Evolutionary conservation across 2,888 invertebrate species (phyloP), one percentile per base, ranked within the genome.

Genomic region (Chymomyza amoena): DNA sequence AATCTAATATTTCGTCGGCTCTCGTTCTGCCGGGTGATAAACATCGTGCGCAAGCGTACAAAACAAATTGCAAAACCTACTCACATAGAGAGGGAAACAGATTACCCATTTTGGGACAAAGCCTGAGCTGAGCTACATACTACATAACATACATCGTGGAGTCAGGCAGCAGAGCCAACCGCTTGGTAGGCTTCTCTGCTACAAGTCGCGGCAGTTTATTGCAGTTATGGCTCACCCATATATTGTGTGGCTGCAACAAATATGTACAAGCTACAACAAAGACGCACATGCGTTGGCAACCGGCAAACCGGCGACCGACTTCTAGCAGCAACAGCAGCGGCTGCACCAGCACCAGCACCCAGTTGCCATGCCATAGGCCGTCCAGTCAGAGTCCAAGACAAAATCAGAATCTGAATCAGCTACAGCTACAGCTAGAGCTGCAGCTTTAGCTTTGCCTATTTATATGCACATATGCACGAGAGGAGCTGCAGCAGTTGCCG

Each of bases 41-140:
- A 69, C 74, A 84, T 84, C 81, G 81, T 72, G 81, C 81, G 78
- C 85, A 81, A 85, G 83, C 66, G 80, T 78, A 86, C 72, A 86
- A 83, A 84, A 84, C 86, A 84, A 86, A 84, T 84, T 84, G 81
- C 84, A 84, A 83, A 68, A 72, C 61, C 61, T 7, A 62, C 51
- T 60, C 32, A 45, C 50, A 36, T 60, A 64, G 50, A 64, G 45
- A n/a, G 20, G 39, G 51, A 59, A 57, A 62, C 54, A 18, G 84
- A 84, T 84, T 83, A 83, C 83, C 81, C 83, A 83, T 83, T 86
- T 83, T 78, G 81, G 68, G 54, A 32, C 32, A 32, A 32, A 32
- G 64, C 20, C 16, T n/a, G 54, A 20, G 54, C 20, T 54, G 18
- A 54, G 18, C 54, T 20, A 51, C 15, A 51, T 51, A 51, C 5